phyloP scores from a whole-genome alignment of 2,888 invertebrate genomes.

The Galeopsomyia nigrocyanea region DNA sequence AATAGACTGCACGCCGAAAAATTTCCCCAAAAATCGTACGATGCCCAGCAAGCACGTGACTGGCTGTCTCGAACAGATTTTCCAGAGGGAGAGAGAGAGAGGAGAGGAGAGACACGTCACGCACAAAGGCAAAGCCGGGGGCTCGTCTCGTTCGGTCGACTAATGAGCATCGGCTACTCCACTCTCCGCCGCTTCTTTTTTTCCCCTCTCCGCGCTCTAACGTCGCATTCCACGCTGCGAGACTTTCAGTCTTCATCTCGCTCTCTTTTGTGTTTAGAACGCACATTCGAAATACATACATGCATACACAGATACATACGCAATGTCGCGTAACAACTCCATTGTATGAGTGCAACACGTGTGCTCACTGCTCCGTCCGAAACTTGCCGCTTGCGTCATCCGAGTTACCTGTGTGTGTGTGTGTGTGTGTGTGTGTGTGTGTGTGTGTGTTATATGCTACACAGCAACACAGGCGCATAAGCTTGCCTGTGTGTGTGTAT shows the following conservation, averaged over 20 bases:
- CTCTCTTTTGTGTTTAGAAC: background rate
- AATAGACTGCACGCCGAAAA: no score
- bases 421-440: background rate
- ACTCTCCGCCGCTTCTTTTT: constrained; percentile 2
- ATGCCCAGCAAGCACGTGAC: no score
- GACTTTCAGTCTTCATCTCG: background rate
- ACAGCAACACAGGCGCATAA: background rate
- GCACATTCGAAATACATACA: constrained; percentile 1
- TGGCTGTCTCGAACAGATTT: no score
- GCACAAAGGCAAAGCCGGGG: constrained; percentile 29
- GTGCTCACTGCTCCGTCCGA: no score
- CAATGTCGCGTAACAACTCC: no score
- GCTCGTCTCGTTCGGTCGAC: constrained; percentile 29
- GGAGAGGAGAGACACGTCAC: no score
- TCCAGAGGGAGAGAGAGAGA: no score
- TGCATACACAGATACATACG: background rate
- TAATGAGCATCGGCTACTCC: constrained; percentile 31
- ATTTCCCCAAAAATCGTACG: no score
- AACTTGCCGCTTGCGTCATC: no score
- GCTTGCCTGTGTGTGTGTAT: background rate
- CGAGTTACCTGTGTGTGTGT: no score
- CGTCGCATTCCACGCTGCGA: constrained; percentile 2
- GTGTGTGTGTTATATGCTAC: constrained; percentile 1
- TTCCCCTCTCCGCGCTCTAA: background rate
- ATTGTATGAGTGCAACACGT: no score